These are phyloP conservation scores for Drosophila putrida DNA, from an alignment of 2,888 invertebrate genomes.

Conservation along the genomic window DNA sequence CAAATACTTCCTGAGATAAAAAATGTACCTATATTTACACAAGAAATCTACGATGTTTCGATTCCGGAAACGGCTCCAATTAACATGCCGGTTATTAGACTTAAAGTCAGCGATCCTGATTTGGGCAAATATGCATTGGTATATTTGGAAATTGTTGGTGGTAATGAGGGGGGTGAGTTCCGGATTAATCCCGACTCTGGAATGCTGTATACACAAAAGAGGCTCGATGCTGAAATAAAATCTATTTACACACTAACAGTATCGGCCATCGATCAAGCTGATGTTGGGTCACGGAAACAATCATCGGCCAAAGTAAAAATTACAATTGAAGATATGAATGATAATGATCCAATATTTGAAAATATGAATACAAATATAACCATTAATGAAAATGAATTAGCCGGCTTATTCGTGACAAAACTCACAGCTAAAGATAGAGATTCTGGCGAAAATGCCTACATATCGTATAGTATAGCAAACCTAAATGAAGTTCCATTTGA, in stretches of 20 bases:
- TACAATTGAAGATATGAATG: constrained; percentile 95
- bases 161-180: constrained; percentile 96
- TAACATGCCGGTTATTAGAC: constrained; percentile 94
- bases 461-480: constrained; percentile 97
- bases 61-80: constrained; percentile 95
- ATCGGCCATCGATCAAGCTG: constrained; percentile 95
- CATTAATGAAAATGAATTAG: constrained; percentile 94
- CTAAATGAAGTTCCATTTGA: constrained; percentile 96
- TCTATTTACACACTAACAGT: constrained; percentile 95
- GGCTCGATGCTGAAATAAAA: constrained; percentile 93
- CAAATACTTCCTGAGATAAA: constrained; percentile 93
- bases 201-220: constrained; percentile 93
- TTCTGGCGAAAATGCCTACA: constrained; percentile 97
- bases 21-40: constrained; percentile 94
- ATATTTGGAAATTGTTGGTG: constrained; percentile 94
- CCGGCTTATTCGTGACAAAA: constrained; percentile 93
- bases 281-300: constrained; percentile 92
- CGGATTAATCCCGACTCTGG: constrained; percentile 94
- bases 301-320: constrained; percentile 96
- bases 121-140: constrained; percentile 94
- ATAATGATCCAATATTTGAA: constrained; percentile 96
- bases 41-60: constrained; percentile 94
- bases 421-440: constrained; percentile 95
- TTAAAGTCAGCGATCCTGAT: constrained; percentile 95
- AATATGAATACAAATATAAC: constrained; percentile 89